Conservation (phyloP, 2,797 vertebrate species). For the Loris lydekkerianus region DNA sequence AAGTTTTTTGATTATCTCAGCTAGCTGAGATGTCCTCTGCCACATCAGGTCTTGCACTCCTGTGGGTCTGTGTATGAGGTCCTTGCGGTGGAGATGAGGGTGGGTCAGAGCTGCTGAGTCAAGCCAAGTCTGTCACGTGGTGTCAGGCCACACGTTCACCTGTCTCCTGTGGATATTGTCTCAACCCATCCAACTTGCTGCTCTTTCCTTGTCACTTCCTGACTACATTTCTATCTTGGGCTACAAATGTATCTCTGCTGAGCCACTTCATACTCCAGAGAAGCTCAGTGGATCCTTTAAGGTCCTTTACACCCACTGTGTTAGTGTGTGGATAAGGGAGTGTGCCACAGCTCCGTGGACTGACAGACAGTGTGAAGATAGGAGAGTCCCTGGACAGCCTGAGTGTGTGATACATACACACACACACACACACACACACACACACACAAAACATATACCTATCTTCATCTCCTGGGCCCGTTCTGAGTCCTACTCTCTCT, state of each 20-base stretch:
- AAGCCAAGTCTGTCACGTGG: background rate
- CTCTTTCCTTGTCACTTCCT: background rate
- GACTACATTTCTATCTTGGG: background rate
- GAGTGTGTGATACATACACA: background rate
- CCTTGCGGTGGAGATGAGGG: accelerated
- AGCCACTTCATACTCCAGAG: background rate
- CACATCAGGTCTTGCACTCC: background rate
- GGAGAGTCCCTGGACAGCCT: accelerated
- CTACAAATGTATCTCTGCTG: background rate
- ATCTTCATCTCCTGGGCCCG: background rate
- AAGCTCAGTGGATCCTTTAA: background rate
- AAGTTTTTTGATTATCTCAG: background rate
- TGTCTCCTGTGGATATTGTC: background rate
- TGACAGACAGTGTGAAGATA: background rate
- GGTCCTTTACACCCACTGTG: background rate
- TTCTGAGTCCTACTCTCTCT: background rate
- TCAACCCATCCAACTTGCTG: background rate
- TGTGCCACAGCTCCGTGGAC: too few species aligned
- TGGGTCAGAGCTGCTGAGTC: background rate
- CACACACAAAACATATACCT: background rate
- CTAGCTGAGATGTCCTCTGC: background rate
- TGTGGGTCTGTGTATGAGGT: background rate
- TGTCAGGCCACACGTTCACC: background rate
- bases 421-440: background rate
- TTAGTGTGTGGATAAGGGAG: background rate